Base-by-base conservation (phyloP, 2,797 vertebrate genomes). In the Trematomus bernacchii region DNA sequence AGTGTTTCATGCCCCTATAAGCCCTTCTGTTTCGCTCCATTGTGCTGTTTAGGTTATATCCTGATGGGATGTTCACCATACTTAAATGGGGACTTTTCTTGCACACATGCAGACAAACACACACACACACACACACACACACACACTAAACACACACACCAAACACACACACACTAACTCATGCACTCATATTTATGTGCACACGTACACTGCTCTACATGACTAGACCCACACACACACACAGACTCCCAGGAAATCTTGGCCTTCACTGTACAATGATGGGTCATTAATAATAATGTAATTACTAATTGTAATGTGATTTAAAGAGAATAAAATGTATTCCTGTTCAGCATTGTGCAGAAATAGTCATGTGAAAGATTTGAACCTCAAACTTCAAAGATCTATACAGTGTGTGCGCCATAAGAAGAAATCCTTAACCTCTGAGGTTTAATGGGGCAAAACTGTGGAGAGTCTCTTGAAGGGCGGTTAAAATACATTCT, bases 41-140 rank as follows among this genome's bases (percentile, higher is more conserved):
- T 95, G 93, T 94, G 85, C 77, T 82, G 71, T 83, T 90, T 92
- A 83, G 90, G 92, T 93, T 87, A 91, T 92, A 88, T 93, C 93
- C 92, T 92, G 91, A 92, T 88, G 87, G 88, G 91, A 88, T 75
- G 80, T 73, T 92, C 81, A 66, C 86, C 43, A 46, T 77, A 85
- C 85, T 75, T 82, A 91, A 92, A 94, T 80, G 77, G 82, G 82
- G 82, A 88, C 79, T 90, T 87, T 87, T 62, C 55, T 70, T 55
- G 65, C 76, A 67, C 75, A 59, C 55, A 61, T 66, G 63, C 73
- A 74, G 54, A 74, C 63, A n/a, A 71, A 48, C 33, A 66, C 75
- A 77, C 27, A n/a, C 21, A 75, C 80, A 64, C 44, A 59, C 33
- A 57, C 65, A n/a, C 37, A 53, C 14, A 3, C 40, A 40, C n/a